Conservation (phyloP, 2,888 invertebrate genomes). For the Amphiduros pacificus region DNA sequence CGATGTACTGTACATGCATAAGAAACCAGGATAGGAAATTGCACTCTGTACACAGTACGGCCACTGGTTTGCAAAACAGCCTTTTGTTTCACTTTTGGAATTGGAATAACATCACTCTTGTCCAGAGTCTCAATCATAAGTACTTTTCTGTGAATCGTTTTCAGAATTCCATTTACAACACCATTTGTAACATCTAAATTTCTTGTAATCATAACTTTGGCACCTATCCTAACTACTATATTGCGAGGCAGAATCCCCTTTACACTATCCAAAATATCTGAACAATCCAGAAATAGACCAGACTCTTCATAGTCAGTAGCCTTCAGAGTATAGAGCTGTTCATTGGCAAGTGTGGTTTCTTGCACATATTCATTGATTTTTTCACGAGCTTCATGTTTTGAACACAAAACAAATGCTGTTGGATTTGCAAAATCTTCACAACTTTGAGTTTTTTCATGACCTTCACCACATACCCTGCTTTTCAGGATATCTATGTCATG, state of each 20-base stretch:
- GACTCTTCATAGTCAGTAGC: neutral
- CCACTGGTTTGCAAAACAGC: neutral
- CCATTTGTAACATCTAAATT: neutral
- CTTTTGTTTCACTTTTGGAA: neutral
- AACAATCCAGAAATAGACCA: neutral
- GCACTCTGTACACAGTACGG: neutral
- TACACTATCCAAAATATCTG: neutral
- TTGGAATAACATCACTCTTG: too few relatives aligned
- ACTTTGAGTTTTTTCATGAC: neutral
- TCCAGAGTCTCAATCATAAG: neutral
- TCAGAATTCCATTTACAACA: constrained; percentile 6
- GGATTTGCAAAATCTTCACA: neutral
- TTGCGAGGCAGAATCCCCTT: neutral
- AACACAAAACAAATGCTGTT: neutral
- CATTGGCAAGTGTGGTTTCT: neutral
- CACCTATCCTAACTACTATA: neutral
- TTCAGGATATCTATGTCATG: neutral
- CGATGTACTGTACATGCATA: constrained; percentile 4
- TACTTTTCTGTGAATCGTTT: neutral
- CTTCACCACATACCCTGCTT: constrained; percentile 2
- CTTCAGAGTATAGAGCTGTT: neutral
- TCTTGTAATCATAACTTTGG: constrained; percentile 1
- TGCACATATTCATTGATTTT: neutral
- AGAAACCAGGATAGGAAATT: constrained; percentile 1
- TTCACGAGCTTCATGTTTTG: neutral